Percentiles rank a stretch among this genome's conserved stretches.
These are phyloP conservation scores for Cepaea hortensis DNA, from an alignment of 2,888 invertebrate species.

Conservation along the genomic window DNA sequence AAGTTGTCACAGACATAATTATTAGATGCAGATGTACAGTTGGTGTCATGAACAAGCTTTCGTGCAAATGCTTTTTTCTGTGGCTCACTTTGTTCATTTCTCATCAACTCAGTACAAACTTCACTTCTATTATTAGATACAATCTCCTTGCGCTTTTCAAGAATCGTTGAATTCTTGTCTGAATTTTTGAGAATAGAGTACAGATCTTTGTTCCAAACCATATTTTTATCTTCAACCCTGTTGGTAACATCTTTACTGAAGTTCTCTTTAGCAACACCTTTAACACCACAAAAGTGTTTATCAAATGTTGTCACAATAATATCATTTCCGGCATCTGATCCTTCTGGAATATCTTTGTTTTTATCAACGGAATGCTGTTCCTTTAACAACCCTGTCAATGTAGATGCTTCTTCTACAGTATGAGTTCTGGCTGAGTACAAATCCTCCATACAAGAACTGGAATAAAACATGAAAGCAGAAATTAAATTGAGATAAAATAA, in stretches of 20 bases:
- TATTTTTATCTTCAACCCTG: not conserved
- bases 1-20: constrained; percentile 43
- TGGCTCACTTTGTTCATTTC: constrained; percentile 8
- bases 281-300: constrained; percentile 44
- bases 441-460: constrained; percentile 56
- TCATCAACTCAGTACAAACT: constrained; percentile 20
- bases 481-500: not conserved
- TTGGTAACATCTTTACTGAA: not conserved
- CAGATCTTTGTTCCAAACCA: not conserved
- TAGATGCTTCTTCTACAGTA: constrained; percentile 52
- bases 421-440: constrained; percentile 42
- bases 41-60: constrained; percentile 62
- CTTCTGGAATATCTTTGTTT: constrained; percentile 45
- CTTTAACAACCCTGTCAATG: constrained; percentile 32
- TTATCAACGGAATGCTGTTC: constrained; percentile 51
- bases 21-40: constrained; percentile 55
- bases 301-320: not conserved
- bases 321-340: constrained; percentile 37
- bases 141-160: not conserved
- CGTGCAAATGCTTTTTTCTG: constrained; percentile 58
- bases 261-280: constrained; percentile 12
- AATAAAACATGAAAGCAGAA: not conserved
- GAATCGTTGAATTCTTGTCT: not conserved
- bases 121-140: not conserved
- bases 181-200: constrained; percentile 34